phyloP scores from a whole-genome alignment of 2,113 vertebrate genomes.

The Emydocephalus ijimae region DNA sequence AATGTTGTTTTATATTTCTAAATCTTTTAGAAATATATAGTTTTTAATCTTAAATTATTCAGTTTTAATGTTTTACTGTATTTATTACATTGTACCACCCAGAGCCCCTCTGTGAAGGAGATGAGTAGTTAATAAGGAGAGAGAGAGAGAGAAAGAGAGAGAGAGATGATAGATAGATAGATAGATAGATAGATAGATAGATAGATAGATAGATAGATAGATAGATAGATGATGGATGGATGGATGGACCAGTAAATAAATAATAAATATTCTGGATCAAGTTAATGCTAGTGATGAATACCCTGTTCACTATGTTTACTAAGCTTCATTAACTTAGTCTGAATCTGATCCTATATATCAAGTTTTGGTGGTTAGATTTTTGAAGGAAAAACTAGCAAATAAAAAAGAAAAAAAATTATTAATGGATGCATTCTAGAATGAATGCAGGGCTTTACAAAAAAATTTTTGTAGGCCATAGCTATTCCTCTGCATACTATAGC shows the following conservation, averaged over 20 bases:
- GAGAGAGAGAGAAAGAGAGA: too few relatives aligned
- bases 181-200: not conserved
- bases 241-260: too few relatives aligned
- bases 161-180: too few relatives aligned
- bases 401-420: slow-evolving; percentile 21
- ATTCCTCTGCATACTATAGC: not conserved
- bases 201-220: not conserved
- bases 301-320: not conserved
- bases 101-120: not conserved
- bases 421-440: not conserved
- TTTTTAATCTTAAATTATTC: not conserved
- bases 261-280: not conserved
- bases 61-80: not conserved
- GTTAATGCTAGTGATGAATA: not conserved
- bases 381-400: not conserved
- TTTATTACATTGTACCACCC: not conserved
- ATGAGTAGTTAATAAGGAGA: not conserved
- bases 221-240: too few relatives aligned
- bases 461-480: not conserved
- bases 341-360: not conserved
- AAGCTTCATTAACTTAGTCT: not conserved
- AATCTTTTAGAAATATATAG: too few relatives aligned
- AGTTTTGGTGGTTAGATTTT: not conserved
- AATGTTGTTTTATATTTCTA: not conserved
- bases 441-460: not conserved